Conservation (phyloP, 2,797 vertebrate species). For the Scyliorhinus canicula region DNA sequence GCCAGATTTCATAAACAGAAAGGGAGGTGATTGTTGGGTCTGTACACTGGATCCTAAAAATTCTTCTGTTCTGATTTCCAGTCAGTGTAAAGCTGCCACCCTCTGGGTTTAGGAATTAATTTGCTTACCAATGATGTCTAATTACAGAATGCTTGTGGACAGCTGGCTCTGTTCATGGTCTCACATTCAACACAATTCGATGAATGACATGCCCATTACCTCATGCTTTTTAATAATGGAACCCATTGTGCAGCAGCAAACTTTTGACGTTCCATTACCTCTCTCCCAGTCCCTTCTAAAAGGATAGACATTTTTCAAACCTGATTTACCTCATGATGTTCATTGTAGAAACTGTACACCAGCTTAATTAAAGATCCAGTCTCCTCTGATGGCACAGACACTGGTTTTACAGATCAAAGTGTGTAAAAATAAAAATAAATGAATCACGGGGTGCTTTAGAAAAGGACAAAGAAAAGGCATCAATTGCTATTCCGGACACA, state of each 20-base stretch:
- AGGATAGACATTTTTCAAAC: neutral
- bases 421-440: neutral
- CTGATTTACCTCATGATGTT: neutral
- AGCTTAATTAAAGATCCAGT: neutral
- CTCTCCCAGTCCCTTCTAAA: neutral
- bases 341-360: neutral
- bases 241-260: neutral
- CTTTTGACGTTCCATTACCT: neutral
- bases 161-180: neutral
- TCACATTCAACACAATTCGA: neutral
- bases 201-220: conserved; percentile 1
- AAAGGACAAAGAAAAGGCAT: neutral
- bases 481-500: neutral
- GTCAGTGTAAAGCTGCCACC: neutral
- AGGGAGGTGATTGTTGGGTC: neutral
- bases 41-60: neutral
- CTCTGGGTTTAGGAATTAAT: neutral
- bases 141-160: neutral
- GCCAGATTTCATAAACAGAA: neutral
- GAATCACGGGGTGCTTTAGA: neutral
- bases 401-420: neutral
- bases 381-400: neutral
- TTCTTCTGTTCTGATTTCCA: neutral
- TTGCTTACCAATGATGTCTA: neutral
- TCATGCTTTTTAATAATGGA: neutral